Base-by-base conservation (phyloP, 1,140 invertebrate species). In the Drosophila ambigua region DNA sequence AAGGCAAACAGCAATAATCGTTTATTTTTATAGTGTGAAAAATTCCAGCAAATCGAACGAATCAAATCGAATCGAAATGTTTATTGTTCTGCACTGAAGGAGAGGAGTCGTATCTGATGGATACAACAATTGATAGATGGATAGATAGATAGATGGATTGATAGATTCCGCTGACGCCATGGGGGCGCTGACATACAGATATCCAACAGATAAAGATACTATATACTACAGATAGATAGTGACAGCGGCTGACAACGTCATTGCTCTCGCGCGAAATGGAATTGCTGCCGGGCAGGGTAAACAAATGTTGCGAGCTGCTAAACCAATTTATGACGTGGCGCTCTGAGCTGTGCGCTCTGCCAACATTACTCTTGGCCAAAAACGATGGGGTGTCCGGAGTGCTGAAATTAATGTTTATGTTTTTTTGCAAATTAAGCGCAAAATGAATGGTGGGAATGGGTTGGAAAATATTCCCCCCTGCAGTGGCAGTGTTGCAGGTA, bases 161-260 rank as follows among this genome's bases (percentile, higher is more conserved):
- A 26, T 55, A 57, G 53, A 72, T 75, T 24, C 43, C 65, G 57
- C 44, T 68, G 48, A 71, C 39, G 54, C 54, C 54, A 60, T 31
- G 8, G 35, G 11, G 11, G 11, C 11, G 35, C 35, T 39, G 35
- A 39, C 35, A 39, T 39, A 4, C 35, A 39, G 35, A 39, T 39
- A 39, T 39, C 35, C 35, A 39, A 39, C 35, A 39, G 35, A 39
- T 39, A 39, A 39, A 39, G 35, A 39, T 39, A 13, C 35, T 39
- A 39, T 13, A 35, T 13, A 39, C 35, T 39, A 4, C 16, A 16
- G 26, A 39, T 52, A 65, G 28, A 46, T 45, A 50, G 39, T 50
- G 51, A 79, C 50, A 50, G 66, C 67, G 61, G 77, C 67, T 65
- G 77, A 49, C 54, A 79, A 75, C 77, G 71, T 79, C 77, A 79